These are phyloP conservation scores for Champsocephalus gunnari DNA, from an alignment of 2,797 vertebrate species.

Conservation along the genomic window DNA sequence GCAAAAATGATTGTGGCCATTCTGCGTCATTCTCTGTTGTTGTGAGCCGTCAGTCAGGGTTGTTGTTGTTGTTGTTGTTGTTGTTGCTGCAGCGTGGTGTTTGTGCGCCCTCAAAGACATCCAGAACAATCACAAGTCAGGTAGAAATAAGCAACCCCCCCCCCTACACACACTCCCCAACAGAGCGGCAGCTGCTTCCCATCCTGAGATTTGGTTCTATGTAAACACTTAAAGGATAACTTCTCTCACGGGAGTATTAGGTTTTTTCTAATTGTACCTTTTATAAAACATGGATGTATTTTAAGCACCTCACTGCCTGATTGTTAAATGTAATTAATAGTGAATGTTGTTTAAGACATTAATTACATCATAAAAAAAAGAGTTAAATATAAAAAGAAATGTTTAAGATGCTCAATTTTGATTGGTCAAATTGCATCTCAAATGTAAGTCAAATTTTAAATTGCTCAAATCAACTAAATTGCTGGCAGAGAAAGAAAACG, in stretches of 20 bases:
- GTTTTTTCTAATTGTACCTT: neutral
- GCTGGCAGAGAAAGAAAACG: neutral
- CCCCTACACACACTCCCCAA: no score
- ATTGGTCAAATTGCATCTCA: neutral
- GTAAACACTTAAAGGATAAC: neutral
- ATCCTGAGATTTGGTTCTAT: no score
- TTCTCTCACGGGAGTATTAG: neutral
- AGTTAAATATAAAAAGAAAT: neutral
- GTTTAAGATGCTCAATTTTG: neutral
- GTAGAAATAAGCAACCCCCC: constrained; percentile 62
- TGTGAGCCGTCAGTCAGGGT: constrained; percentile 58
- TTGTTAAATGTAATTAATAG: neutral
- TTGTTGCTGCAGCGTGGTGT: constrained; percentile 58
- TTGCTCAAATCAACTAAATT: neutral
- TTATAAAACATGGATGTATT: neutral
- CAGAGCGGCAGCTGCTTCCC: no score
- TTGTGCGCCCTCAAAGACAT: constrained; percentile 83
- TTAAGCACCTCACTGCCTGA: neutral
- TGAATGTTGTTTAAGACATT: neutral
- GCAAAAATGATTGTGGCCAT: constrained; percentile 83
- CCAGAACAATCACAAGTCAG: constrained; percentile 84
- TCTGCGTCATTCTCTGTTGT: constrained; percentile 84
- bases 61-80: constrained; percentile 57
- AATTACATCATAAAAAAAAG: neutral
- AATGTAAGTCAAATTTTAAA: neutral